These are phyloP conservation scores for Tiphia femorata DNA, from an alignment of 2,888 invertebrate species.

Conservation along the genomic window DNA sequence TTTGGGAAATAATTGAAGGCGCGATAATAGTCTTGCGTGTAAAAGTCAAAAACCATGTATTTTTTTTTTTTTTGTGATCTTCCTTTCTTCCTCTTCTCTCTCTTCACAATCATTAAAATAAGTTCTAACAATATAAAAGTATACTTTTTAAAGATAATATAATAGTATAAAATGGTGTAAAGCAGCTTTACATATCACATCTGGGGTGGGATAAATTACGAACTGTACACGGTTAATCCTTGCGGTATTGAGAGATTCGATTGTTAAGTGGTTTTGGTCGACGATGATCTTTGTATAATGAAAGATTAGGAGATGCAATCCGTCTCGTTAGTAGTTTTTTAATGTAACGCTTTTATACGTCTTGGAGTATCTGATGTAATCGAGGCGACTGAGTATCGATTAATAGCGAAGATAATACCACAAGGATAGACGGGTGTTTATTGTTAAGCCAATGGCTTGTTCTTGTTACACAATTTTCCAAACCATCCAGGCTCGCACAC, in stretches of 20 bases:
- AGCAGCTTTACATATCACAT: conserved; percentile 69
- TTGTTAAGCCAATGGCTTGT: conserved; percentile 71
- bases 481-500: conserved; percentile 87
- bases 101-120: conserved; percentile 58
- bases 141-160: conserved; percentile 58
- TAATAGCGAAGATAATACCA: conserved; percentile 17
- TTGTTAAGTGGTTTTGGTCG: conserved; percentile 2
- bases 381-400: not conserved
- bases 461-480: conserved; percentile 84
- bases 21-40: no score
- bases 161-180: conserved; percentile 63
- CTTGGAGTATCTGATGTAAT: no score
- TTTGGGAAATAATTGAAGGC: no score
- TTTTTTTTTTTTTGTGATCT: conserved; percentile 46
- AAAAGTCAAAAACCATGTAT: conserved; percentile 4
- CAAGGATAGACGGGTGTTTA: conserved; percentile 6
- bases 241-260: conserved; percentile 34
- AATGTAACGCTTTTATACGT: conserved; percentile 3
- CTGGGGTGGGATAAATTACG: conserved; percentile 58
- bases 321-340: not conserved
- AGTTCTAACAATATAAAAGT: conserved; percentile 58
- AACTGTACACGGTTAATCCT: conserved; percentile 33
- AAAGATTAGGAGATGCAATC: not conserved
- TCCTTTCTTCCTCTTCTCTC: conserved; percentile 39
- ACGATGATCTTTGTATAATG: not conserved